Evolutionary conservation across 2,797 vertebrate species (phyloP).

Genomic region (Eurystomus glaucurus): DNA sequence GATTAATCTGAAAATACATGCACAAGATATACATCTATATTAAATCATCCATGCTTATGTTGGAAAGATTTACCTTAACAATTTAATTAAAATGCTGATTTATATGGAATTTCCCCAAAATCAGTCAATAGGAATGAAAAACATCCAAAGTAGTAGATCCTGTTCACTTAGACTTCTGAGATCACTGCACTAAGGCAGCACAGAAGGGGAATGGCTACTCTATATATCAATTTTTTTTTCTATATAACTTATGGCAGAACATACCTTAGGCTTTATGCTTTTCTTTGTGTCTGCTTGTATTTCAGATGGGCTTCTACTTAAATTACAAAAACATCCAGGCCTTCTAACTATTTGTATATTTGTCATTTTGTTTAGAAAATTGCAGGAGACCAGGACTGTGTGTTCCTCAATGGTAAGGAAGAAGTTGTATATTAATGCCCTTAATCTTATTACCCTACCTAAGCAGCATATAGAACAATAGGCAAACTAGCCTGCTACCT

Average conservation of each 20-base stretch:
- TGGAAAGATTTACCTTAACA: neutral
- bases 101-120: neutral
- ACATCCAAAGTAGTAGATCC: neutral
- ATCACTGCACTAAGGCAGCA: neutral
- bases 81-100: constrained; percentile 67
- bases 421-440: neutral
- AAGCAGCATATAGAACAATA: neutral
- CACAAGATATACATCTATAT: constrained; percentile 40
- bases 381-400: neutral
- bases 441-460: no score
- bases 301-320: neutral
- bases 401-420: neutral
- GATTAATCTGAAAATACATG: constrained; percentile 49
- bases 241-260: neutral
- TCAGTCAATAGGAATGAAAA: constrained; percentile 22
- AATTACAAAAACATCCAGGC: neutral
- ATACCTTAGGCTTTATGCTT: neutral
- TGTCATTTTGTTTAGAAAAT: neutral
- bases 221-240: neutral
- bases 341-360: neutral
- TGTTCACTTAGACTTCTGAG: neutral
- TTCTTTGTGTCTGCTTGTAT: neutral
- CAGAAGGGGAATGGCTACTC: neutral
- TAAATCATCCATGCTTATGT: neutral
- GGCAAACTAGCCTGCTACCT: neutral